Evolutionary conservation across 2,888 invertebrate species (phyloP), one percentile per base, ranked within the genome.

Genomic region (Mellilla xanthometata): DNA sequence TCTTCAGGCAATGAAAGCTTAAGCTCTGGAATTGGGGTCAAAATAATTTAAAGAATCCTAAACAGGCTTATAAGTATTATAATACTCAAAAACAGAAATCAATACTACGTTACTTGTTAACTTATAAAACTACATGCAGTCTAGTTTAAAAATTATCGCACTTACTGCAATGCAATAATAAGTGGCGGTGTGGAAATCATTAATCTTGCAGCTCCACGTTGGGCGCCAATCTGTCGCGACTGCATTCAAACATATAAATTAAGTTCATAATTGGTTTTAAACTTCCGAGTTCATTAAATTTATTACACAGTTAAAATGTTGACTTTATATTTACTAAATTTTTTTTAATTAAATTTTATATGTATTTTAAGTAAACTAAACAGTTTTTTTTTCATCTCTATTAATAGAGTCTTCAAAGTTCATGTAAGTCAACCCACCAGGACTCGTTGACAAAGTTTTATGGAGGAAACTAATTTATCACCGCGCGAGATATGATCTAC

Each of bases 381-480:
- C 8, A 24, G 3, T 12, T 12, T 22, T 10, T 33, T 19, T 26
- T 23, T 11, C 29, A 12, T 38, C 5, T 57, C 39, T 51, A 52
- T 50, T 49, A 46, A 57, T 60, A 56, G 50, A 54, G 52, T 12
- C 27, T 48, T 29, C 32, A 23, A 50, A 53, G 57, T 58, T 58
- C 56, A 54, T 62, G 56, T 56, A 55, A 62, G 47, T 55, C 43
- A 46, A 36, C 39, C 39, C 41, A 12, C 36, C 45, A 47, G 62
- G 55, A 36, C 35, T 54, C 55, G 52, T 50, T 52, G 62, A 58
- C 60, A 49, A 74, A 72, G 64, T 73, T 76, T 68, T 72, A 70
- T 71, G 68, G 62, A 58, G 61, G 63, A 58, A 71, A 72, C 68
- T 72, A 73, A 79, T 80, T 78, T 80, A 73, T 81, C 72, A 77